phyloP scores from a whole-genome alignment of 2,888 invertebrate genomes.

The Rutpela maculata region DNA sequence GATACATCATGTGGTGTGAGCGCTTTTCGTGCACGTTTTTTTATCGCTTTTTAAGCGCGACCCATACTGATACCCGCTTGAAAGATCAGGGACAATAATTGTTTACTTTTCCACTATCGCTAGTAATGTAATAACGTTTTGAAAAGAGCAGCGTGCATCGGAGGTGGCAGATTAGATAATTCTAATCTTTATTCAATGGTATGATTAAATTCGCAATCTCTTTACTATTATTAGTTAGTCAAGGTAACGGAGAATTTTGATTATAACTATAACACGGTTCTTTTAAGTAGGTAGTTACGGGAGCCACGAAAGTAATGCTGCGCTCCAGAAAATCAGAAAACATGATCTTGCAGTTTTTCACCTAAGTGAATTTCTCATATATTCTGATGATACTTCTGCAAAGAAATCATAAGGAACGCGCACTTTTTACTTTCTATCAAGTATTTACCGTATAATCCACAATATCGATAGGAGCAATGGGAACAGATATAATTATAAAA shows the following conservation, averaged over 20 bases:
- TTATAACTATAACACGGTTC: too few relatives aligned
- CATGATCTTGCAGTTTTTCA: too few relatives aligned
- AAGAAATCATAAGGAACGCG: too few relatives aligned
- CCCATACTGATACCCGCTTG: not conserved
- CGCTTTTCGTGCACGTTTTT: conserved; percentile 12
- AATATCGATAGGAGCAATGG: too few relatives aligned
- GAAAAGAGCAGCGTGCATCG: conserved; percentile 23
- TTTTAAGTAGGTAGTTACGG: too few relatives aligned
- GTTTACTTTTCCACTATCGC: conserved; percentile 19
- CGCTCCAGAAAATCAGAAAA: too few relatives aligned
- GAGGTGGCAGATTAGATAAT: conserved; percentile 34
- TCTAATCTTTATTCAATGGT: conserved; percentile 26
- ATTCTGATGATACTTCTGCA: too few relatives aligned
- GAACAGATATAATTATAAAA: too few relatives aligned
- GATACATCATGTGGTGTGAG: not conserved
- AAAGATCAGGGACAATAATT: conserved; percentile 32
- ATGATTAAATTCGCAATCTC: not conserved
- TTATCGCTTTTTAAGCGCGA: conserved; percentile 6
- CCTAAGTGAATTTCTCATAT: too few relatives aligned
- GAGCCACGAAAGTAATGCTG: too few relatives aligned
- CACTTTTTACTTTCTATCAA: too few relatives aligned
- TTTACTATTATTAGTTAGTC: not conserved
- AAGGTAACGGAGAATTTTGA: conserved; percentile 22
- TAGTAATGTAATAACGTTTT: conserved; percentile 4
- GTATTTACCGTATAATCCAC: too few relatives aligned